Evolutionary conservation across 1,140 invertebrate genomes (phyloP).

Genomic region (Drosophila dunni): DNA sequence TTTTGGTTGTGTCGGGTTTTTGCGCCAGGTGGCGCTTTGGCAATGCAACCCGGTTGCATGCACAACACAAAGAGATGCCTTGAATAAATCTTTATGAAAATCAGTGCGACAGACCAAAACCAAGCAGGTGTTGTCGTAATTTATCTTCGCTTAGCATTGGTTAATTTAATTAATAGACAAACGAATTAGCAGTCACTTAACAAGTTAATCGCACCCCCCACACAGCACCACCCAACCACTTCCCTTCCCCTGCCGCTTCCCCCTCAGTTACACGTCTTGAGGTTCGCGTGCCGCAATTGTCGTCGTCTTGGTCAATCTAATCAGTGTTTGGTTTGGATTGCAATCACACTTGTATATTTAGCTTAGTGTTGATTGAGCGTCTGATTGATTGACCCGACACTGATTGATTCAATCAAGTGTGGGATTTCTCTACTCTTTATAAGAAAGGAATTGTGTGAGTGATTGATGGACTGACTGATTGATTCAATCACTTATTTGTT

Average conservation of each 20-base stretch:
- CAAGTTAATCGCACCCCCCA: slow-evolving; percentile 4
- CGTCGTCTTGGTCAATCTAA: neutral
- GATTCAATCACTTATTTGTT: neutral
- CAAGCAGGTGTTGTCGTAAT: slow-evolving; percentile 23
- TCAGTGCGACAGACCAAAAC: slow-evolving; percentile 25
- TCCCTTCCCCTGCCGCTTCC: neutral
- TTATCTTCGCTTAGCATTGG: neutral
- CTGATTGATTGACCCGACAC: neutral
- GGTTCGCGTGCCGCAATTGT: neutral
- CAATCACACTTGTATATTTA: no score
- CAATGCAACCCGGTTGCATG: slow-evolving; percentile 22
- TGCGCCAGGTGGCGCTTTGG: slow-evolving; percentile 39
- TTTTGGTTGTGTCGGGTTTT: neutral
- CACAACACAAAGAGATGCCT: slow-evolving; percentile 2
- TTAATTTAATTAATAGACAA: slow-evolving; percentile 19
- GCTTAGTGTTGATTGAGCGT: neutral
- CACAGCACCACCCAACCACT: neutral
- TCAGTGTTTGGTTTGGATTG: neutral
- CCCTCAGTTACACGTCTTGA: neutral
- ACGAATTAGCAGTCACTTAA: slow-evolving; percentile 37
- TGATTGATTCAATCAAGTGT: no score
- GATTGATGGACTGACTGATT: neutral
- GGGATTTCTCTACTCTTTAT: no score
- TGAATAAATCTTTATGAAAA: slow-evolving; percentile 50
- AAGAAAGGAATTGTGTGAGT: no score